A percentile compares a stretch with the other conserved stretches of the same genome.
Conservation (phyloP, 2,888 invertebrate species). For the Uropetala carovei region DNA sequence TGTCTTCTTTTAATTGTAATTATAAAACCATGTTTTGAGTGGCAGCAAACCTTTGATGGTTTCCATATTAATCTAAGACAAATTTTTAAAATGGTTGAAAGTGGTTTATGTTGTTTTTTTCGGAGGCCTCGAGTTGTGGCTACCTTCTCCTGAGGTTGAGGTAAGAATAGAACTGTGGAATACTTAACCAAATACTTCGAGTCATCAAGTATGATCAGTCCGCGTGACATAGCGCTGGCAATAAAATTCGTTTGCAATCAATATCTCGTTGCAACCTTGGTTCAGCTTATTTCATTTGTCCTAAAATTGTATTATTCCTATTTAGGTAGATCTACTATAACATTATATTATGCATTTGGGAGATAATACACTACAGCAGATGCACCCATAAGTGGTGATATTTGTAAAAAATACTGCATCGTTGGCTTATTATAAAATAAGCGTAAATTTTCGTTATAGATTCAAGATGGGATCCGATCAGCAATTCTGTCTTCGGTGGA, state of each 20-base stretch:
- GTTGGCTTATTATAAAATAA: not conserved
- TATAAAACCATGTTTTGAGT: not conserved
- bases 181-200: slow-evolving; percentile 62
- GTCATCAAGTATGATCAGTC: slow-evolving; percentile 46
- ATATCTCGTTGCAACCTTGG: not conserved
- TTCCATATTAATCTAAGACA: not conserved
- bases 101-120: slow-evolving; percentile 33
- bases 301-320: not conserved
- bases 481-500: slow-evolving; percentile 91
- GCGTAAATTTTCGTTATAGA: not conserved
- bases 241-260: not conserved
- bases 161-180: slow-evolving; percentile 64
- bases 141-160: slow-evolving; percentile 61
- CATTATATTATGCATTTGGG: not conserved
- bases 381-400: too few relatives aligned
- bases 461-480: slow-evolving; percentile 74
- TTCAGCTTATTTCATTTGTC: not conserved
- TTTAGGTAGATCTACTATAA: not conserved
- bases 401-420: too few relatives aligned
- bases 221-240: slow-evolving; percentile 9
- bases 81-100: slow-evolving; percentile 14
- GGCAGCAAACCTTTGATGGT: not conserved
- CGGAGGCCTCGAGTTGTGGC: slow-evolving; percentile 44
- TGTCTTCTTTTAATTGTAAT: slow-evolving; percentile 11
- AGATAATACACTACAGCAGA: too few relatives aligned